phyloP scores from a whole-genome alignment of 2,888 invertebrate species.

The Orthosia gothica region DNA sequence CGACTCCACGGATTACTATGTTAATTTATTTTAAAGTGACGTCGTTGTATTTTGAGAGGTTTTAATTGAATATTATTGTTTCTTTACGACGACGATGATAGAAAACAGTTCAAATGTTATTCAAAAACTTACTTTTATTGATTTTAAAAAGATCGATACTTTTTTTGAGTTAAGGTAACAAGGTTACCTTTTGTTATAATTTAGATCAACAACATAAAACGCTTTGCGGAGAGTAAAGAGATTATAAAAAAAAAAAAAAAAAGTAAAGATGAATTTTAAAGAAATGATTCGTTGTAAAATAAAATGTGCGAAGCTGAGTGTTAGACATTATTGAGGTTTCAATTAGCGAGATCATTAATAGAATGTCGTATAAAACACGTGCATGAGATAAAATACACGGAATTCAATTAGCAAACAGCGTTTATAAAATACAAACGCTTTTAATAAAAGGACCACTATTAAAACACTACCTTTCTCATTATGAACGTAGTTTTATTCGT shows the following conservation, averaged over 20 bases:
- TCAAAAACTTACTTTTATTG: not conserved
- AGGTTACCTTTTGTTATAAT: not conserved
- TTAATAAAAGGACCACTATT: conserved; percentile 32
- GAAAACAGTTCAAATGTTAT: not conserved
- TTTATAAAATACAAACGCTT: conserved; percentile 22
- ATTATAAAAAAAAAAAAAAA: too few relatives aligned
- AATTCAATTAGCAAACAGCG: conserved; percentile 20
- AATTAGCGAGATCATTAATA: not conserved
- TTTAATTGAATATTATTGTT: conserved; percentile 13
- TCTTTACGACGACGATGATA: not conserved
- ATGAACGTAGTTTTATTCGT: conserved; percentile 11
- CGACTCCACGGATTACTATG: conserved; percentile 32
- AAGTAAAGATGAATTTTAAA: not conserved
- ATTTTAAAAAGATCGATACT: too few relatives aligned
- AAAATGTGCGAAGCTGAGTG: not conserved
- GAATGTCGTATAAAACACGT: not conserved
- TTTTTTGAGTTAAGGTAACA: not conserved
- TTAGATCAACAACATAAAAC: not conserved
- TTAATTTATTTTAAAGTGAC: conserved; percentile 37
- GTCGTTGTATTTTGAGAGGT: conserved; percentile 12
- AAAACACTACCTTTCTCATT: conserved; percentile 33
- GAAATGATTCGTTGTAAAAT: not conserved
- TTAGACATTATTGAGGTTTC: not conserved
- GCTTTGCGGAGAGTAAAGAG: not conserved
- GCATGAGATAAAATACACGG: conserved; percentile 1